A percentile compares a stretch with the other conserved stretches of the same genome.
Evolutionary conservation across 92 coral and sea anemone species (phyloP).

Genomic region (Bergia sp.): DNA sequence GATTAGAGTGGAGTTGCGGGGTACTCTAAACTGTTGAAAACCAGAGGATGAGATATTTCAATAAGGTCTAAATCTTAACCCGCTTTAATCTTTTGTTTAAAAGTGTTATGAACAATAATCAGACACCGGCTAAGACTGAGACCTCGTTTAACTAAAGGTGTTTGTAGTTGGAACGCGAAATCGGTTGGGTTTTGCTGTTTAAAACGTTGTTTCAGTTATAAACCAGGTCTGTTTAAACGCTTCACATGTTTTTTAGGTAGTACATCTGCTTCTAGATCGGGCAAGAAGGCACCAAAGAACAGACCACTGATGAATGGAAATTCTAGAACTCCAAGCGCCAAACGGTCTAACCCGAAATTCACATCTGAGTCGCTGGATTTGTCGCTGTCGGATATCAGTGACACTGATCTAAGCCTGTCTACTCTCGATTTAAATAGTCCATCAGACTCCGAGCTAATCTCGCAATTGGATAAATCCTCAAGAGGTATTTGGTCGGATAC

Average conservation of each 20-base stretch:
- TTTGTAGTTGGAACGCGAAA: too few relatives aligned
- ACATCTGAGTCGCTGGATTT: constrained; percentile 39
- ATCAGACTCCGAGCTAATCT: constrained; percentile 69
- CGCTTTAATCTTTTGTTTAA: too few relatives aligned
- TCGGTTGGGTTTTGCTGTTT: too few relatives aligned
- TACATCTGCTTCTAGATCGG: background rate
- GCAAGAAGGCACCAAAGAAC: background rate
- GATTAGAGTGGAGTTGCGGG: too few relatives aligned
- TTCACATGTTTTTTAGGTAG: background rate
- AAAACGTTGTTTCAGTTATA: too few relatives aligned
- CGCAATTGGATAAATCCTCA: constrained; percentile 64
- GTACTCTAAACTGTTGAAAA: too few relatives aligned
- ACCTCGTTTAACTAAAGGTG: too few relatives aligned
- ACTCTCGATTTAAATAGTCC: constrained; percentile 66
- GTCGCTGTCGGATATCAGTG: constrained; percentile 62
- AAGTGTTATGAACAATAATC: too few relatives aligned
- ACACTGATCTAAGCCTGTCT: constrained; percentile 66
- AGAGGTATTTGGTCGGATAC: constrained; percentile 45
- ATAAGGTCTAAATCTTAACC: too few relatives aligned
- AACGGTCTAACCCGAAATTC: constrained; percentile 31
- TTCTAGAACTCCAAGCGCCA: constrained; percentile 5
- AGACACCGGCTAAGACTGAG: too few relatives aligned
- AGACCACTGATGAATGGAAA: constrained; percentile 41
- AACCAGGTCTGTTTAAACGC: too few relatives aligned
- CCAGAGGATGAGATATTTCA: too few relatives aligned